Conservation (phyloP, 2,113 vertebrate species). For the Heptranchias perlo region DNA sequence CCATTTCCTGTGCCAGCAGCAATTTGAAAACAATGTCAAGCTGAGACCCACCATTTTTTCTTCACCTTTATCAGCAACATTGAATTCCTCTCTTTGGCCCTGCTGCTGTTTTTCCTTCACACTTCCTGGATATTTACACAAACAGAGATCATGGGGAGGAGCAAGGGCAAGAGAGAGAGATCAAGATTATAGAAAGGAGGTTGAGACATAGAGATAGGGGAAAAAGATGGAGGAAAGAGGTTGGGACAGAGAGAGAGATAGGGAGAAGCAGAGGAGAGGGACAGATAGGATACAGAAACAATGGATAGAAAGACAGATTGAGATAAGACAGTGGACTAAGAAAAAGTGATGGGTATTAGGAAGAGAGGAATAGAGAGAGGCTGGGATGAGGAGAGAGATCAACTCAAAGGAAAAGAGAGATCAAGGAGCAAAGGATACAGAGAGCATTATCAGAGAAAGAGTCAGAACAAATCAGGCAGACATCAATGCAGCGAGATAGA, state of each 20-base stretch:
- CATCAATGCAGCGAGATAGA: not conserved
- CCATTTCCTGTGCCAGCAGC: no score
- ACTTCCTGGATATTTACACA: not conserved
- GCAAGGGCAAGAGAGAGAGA: not conserved
- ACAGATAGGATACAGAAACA: not conserved
- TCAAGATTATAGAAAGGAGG: not conserved
- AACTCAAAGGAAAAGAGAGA: not conserved
- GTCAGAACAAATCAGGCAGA: not conserved
- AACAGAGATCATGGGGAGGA: not conserved
- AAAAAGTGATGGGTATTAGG: not conserved
- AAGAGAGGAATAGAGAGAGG: not conserved
- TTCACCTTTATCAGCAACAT: no score
- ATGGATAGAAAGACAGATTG: not conserved
- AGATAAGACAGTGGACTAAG: not conserved
- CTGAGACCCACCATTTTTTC: no score
- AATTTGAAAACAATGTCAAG: no score
- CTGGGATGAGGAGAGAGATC: no score
- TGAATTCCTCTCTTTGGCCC: no score
- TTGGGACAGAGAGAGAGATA: not conserved
- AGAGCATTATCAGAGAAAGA: not conserved
- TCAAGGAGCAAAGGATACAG: not conserved
- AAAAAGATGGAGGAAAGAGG: not conserved
- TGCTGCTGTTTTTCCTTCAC: not conserved
- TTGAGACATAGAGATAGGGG: not conserved
- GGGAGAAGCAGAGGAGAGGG: not conserved